phyloP scores from a whole-genome alignment of 2,888 invertebrate genomes.

The Dugesia japonica region DNA sequence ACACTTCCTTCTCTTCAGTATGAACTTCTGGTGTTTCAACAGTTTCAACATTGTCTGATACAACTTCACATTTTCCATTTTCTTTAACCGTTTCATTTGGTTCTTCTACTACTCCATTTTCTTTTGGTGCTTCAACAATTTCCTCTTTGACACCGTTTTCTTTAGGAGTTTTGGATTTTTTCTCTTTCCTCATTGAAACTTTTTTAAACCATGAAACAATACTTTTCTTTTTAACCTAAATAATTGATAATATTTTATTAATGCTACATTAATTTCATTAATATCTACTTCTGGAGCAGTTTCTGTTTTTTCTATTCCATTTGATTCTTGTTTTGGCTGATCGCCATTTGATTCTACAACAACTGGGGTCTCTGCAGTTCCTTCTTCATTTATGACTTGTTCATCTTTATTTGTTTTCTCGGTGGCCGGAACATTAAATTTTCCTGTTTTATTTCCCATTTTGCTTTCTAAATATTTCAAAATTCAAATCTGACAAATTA shows the following conservation, averaged over 20 bases:
- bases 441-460: constrained; percentile 15
- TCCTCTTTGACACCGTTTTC: not conserved
- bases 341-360: not conserved
- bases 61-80: not conserved
- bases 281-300: not conserved
- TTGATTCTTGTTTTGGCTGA: constrained; percentile 11
- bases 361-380: not conserved
- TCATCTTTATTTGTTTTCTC: not conserved
- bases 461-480: not conserved
- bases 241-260: not conserved
- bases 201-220: constrained; percentile 11
- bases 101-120: not conserved
- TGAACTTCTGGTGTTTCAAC: not conserved
- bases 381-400: not conserved
- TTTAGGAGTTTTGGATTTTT: not conserved
- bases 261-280: too few relatives aligned
- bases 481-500: too few relatives aligned
- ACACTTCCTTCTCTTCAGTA: not conserved
- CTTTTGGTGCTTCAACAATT: not conserved
- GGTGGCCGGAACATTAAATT: not conserved
- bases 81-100: not conserved
- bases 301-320: not conserved
- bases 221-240: not conserved
- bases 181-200: not conserved
- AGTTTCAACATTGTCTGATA: not conserved